Percentiles rank a stretch among this genome's conserved stretches.
Evolutionary conservation across 2,888 invertebrate species (phyloP).

Genomic region (Erebia ligea): DNA sequence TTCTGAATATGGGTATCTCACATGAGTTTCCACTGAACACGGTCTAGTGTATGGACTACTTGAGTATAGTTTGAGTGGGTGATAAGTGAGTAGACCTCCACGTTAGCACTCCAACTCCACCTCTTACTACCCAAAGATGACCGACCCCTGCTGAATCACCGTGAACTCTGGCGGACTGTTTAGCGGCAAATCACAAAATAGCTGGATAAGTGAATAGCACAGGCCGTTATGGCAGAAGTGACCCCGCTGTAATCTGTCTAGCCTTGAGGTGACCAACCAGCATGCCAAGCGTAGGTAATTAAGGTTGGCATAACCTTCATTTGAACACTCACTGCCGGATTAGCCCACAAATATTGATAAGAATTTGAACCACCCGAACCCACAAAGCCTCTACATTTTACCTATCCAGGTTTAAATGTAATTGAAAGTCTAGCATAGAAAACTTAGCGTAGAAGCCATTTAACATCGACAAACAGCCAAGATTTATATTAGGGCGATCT

Average conservation of each 20-base stretch:
- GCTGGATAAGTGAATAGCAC: neutral
- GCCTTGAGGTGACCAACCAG: neutral
- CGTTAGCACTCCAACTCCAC: no score
- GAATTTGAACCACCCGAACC: neutral
- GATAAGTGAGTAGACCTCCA: no score
- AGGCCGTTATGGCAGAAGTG: neutral
- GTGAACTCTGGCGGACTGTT: no score
- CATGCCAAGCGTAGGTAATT: neutral
- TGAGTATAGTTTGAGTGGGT: no score
- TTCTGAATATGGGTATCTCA: neutral
- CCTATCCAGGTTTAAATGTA: slow-evolving; percentile 21
- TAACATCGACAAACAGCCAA: slow-evolving; percentile 32
- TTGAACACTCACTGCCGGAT: neutral
- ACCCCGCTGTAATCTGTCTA: neutral
- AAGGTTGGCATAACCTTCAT: neutral
- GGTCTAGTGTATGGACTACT: neutral
- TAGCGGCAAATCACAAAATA: neutral
- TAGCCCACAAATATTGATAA: neutral
- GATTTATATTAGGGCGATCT: slow-evolving; percentile 34
- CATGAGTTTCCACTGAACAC: neutral
- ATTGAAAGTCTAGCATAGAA: slow-evolving; percentile 32
- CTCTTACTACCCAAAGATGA: no score
- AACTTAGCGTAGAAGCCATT: slow-evolving; percentile 33
- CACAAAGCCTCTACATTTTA: slow-evolving; percentile 15
- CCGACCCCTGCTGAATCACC: no score